Evolutionary conservation across 1,140 invertebrate genomes (phyloP).

Genomic region (Bathynomus jamesi): DNA sequence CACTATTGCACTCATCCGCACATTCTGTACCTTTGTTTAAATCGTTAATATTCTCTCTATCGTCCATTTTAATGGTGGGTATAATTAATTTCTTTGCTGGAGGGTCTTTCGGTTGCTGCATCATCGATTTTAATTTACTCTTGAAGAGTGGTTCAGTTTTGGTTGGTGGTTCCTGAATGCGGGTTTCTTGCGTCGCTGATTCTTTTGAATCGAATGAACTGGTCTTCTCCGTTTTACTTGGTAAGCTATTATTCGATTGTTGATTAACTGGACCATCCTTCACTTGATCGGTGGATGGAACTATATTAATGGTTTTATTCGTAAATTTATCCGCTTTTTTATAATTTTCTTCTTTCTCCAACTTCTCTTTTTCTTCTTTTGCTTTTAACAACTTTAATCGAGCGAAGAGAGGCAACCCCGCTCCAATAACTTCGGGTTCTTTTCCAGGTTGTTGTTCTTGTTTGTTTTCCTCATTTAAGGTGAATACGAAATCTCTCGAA

Average conservation of each 20-base stretch:
- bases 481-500: not conserved
- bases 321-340: too few relatives aligned
- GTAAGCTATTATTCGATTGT: too few relatives aligned
- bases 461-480: conserved; percentile 1
- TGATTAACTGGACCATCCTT: not conserved
- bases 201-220: not conserved
- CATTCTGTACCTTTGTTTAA: not conserved
- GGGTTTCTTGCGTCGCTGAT: not conserved
- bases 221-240: not conserved
- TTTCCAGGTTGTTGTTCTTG: conserved; percentile 25
- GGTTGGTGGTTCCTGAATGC: not conserved
- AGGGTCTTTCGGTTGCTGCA: not conserved
- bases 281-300: too few relatives aligned
- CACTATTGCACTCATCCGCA: not conserved
- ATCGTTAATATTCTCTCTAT: not conserved
- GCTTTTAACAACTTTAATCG: conserved; percentile 36
- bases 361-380: conserved; percentile 36
- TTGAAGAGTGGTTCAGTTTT: not conserved
- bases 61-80: not conserved
- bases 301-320: too few relatives aligned
- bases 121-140: not conserved
- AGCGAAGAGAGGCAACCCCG: conserved; percentile 38
- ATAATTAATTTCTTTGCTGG: not conserved
- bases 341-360: too few relatives aligned
- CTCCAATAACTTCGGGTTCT: conserved; percentile 35